Percentiles rank a stretch among this genome's conserved stretches.
Evolutionary conservation across 2,888 invertebrate genomes (phyloP).

Genomic region (Penaeus monodon): DNA sequence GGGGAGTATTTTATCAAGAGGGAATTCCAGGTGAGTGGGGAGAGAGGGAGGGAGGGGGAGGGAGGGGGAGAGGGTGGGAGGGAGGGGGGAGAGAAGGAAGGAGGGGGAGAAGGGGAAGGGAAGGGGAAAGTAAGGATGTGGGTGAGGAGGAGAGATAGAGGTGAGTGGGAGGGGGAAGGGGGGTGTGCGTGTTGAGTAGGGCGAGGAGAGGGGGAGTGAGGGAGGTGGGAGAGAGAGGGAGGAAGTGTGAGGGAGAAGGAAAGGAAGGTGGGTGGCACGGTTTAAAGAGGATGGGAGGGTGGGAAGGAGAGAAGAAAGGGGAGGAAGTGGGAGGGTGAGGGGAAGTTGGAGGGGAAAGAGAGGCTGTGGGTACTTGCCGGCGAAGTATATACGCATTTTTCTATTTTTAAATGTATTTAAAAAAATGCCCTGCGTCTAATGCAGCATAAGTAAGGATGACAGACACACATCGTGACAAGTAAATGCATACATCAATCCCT

Average conservation of each 20-base stretch:
- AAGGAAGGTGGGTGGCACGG: no score
- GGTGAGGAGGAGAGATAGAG: background rate
- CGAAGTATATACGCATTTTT: no score
- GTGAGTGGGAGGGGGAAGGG: constrained; percentile 85
- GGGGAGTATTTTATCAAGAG: constrained; percentile 89
- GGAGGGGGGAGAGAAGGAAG: constrained; percentile 74
- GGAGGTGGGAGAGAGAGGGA: background rate
- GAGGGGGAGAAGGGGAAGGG: constrained; percentile 74
- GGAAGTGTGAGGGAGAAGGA: no score
- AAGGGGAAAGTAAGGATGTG: background rate
- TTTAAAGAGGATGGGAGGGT: constrained; percentile 68
- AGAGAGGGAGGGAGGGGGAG: background rate
- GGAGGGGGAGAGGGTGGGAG: background rate
- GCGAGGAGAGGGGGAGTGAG: constrained; percentile 6
- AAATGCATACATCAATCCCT: no score
- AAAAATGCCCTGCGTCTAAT: no score
- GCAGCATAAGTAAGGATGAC: no score
- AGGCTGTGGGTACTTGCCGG: constrained; percentile 68
- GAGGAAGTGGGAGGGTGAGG: constrained; percentile 68
- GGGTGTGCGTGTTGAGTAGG: constrained; percentile 71
- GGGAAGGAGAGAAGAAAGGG: no score
- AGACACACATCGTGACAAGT: no score
- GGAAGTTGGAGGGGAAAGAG: constrained; percentile 91
- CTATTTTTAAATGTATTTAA: no score
- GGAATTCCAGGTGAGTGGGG: constrained; percentile 80